These are phyloP conservation scores for Tautogolabrus adspersus DNA, from an alignment of 2,113 vertebrate species.

Conservation along the genomic window DNA sequence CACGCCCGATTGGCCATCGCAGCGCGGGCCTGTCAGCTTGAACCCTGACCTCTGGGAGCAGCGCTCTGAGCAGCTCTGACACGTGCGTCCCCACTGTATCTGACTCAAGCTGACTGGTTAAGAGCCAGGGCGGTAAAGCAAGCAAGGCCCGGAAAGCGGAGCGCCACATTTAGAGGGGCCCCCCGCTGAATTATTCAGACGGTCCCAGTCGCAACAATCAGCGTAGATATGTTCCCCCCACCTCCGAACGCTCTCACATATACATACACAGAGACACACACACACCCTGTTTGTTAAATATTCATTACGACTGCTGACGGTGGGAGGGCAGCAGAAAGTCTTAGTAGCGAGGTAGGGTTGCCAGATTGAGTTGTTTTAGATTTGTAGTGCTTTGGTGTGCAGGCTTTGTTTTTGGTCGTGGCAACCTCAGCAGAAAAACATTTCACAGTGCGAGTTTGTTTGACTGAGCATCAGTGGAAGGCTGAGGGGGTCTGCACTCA, in stretches of 20 bases:
- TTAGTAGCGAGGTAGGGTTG: slow-evolving; percentile 57
- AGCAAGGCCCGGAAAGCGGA: slow-evolving; percentile 54
- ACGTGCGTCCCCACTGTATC: slow-evolving; percentile 65
- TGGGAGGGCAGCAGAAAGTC: slow-evolving; percentile 51
- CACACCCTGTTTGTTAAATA: slow-evolving; percentile 72
- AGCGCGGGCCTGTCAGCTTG: slow-evolving; percentile 71
- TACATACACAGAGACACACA: slow-evolving; percentile 26
- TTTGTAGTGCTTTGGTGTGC: slow-evolving; percentile 56
- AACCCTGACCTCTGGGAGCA: slow-evolving; percentile 75
- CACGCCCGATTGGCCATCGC: slow-evolving; percentile 73
- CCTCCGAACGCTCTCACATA: slow-evolving; percentile 47
- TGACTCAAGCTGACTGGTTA: slow-evolving; percentile 80
- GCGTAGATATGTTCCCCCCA: slow-evolving; percentile 61
- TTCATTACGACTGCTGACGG: slow-evolving; percentile 68
- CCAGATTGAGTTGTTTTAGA: slow-evolving; percentile 69
- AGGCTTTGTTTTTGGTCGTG: slow-evolving; percentile 55
- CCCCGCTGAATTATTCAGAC: slow-evolving; percentile 81
- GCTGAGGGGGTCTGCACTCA: neutral
- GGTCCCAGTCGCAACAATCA: slow-evolving; percentile 77
- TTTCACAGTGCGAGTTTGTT: slow-evolving; percentile 2
- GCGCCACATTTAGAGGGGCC: slow-evolving; percentile 75
- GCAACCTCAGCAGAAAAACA: slow-evolving; percentile 58
- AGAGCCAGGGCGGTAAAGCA: slow-evolving; percentile 72
- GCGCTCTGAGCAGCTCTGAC: slow-evolving; percentile 74
- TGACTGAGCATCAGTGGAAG: neutral